A percentile compares a stretch with the other conserved stretches of the same genome.
phyloP scores from a whole-genome alignment of 2,797 vertebrate species.

The Vultur gryphus region DNA sequence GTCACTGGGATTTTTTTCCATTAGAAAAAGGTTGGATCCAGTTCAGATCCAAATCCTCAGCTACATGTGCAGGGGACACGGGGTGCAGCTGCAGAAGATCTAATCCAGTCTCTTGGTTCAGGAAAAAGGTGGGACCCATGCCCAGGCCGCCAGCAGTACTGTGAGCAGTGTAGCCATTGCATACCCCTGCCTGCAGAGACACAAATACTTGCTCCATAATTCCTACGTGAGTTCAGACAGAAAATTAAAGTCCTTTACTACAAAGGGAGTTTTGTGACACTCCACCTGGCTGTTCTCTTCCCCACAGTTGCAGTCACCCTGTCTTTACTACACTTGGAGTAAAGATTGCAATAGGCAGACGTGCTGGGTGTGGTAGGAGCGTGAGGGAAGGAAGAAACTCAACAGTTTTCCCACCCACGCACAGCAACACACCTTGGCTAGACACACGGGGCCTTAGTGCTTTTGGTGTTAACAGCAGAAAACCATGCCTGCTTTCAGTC shows the following conservation, averaged over 20 bases:
- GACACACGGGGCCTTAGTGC: not conserved
- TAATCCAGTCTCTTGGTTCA: not conserved
- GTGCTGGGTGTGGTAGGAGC: slow-evolving; percentile 1
- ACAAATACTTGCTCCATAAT: not conserved
- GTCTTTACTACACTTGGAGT: not conserved
- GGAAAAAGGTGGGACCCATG: not conserved
- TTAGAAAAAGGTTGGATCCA: not conserved
- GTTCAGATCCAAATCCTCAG: not conserved
- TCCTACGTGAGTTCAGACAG: not conserved
- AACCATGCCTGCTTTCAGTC: not conserved
- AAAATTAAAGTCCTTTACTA: not conserved
- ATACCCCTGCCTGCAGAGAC: not conserved
- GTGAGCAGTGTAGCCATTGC: not conserved
- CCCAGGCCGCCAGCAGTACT: not conserved
- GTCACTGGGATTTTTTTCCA: not conserved
- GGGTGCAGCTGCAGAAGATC: not conserved
- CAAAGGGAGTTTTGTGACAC: not conserved
- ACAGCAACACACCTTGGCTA: not conserved
- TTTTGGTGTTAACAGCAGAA: not conserved
- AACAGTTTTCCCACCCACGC: not conserved
- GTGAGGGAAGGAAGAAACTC: not conserved
- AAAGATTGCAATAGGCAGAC: not conserved
- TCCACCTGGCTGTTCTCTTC: not conserved
- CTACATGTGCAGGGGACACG: fast-evolving
- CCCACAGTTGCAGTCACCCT: fast-evolving